A percentile compares a stretch with the other conserved stretches of the same genome.
These are phyloP conservation scores for Temnopleurus reevesii DNA, from an alignment of 53 echinoderm and acorn worm species.

Conservation along the genomic window DNA sequence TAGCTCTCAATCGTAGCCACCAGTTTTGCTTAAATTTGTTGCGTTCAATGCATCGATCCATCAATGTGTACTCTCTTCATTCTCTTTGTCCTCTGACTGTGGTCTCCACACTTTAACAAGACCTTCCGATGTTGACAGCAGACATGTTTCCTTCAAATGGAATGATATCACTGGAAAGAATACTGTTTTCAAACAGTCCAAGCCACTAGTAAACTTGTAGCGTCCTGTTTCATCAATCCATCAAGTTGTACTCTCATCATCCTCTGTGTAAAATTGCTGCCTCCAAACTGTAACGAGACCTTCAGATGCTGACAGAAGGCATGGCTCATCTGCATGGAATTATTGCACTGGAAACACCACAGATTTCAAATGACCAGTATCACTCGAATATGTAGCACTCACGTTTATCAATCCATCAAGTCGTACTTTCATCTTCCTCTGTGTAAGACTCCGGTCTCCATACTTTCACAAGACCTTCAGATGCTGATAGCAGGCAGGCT, in stretches of 20 bases:
- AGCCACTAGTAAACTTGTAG: too few species aligned
- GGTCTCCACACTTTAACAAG: background rate
- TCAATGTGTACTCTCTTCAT: background rate
- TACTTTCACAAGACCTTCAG: conserved; percentile 72
- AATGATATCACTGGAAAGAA: too few species aligned
- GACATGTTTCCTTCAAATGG: background rate
- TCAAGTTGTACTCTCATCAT: background rate
- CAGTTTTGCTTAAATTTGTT: too few species aligned
- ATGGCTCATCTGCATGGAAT: too few species aligned
- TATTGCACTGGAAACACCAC: too few species aligned
- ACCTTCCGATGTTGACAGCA: background rate
- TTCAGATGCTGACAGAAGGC: background rate
- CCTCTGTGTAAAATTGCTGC: background rate
- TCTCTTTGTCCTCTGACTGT: background rate
- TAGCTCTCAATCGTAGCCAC: too few species aligned
- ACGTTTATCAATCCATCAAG: too few species aligned
- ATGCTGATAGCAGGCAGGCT: conserved; percentile 82
- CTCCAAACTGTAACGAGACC: background rate
- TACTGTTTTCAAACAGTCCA: too few species aligned
- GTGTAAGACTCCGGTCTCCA: conserved; percentile 71
- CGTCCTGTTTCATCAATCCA: background rate
- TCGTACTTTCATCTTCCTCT: conserved; percentile 43
- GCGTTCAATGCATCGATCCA: too few species aligned
- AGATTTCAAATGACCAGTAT: too few species aligned
- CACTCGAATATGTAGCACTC: too few species aligned